These are phyloP conservation scores for Ascidia mentula DNA, from an alignment of 23 tunicate genomes.

Conservation along the genomic window DNA sequence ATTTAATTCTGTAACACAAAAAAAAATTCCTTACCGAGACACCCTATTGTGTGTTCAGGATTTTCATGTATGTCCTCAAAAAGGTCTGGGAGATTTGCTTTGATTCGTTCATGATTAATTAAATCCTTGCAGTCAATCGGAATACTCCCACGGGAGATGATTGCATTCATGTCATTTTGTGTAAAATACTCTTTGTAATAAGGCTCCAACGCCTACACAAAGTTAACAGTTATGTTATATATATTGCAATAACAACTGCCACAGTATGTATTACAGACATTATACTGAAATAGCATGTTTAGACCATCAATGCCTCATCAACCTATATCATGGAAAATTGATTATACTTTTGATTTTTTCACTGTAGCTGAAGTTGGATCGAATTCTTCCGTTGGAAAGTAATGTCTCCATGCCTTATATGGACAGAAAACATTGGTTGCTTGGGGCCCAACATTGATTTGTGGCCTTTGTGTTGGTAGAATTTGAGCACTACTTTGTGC, in stretches of 20 bases:
- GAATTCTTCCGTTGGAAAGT: slow-evolving; percentile 88
- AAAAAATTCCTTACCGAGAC: slow-evolving; percentile 43
- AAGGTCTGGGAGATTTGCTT: slow-evolving; percentile 43
- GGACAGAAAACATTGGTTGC: slow-evolving; percentile 47
- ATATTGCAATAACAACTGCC: too few species aligned
- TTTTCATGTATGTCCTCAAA: slow-evolving; percentile 29
- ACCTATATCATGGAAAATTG: too few species aligned
- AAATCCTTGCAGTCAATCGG: slow-evolving; percentile 79
- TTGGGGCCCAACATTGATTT: slow-evolving; percentile 71
- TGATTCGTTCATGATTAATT: slow-evolving; percentile 17
- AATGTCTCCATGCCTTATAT: slow-evolving; percentile 82
- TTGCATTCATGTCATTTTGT: slow-evolving; percentile 52
- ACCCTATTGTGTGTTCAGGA: slow-evolving; percentile 69
- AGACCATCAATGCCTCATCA: too few species aligned
- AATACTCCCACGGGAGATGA: slow-evolving; percentile 49
- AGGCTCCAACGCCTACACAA: slow-evolving; percentile 42
- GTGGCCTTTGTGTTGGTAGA: slow-evolving; percentile 15
- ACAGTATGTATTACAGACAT: too few species aligned
- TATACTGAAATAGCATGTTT: too few species aligned
- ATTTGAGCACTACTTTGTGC: neutral
- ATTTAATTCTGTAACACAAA: neutral
- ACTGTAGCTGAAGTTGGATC: slow-evolving; percentile 48
- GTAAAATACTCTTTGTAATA: slow-evolving; percentile 57
- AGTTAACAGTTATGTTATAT: neutral
- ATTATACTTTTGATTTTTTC: slow-evolving; percentile 46